Base-by-base conservation (phyloP, 2,797 vertebrate genomes). In the Ibycter americanus region DNA sequence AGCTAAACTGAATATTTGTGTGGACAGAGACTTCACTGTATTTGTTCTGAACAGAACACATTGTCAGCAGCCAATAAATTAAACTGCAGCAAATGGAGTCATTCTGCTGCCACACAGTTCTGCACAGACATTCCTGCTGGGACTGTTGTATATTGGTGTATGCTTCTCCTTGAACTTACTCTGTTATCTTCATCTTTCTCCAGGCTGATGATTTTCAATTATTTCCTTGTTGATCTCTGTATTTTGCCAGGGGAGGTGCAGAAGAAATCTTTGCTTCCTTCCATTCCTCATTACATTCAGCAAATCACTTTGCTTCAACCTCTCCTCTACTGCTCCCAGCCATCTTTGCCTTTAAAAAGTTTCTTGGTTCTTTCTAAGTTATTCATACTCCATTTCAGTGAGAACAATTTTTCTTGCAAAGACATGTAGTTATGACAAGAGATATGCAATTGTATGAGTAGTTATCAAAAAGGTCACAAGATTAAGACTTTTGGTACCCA, bases 51-150 rank as follows among this genome's bases (percentile, higher is more conserved):
- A 74, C n/a, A 76, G 82, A 78, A 65, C 44, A 74, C n/a, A 56
- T 42, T 93, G 88, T 97, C 90, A 90, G 63, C 55, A 87, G 56
- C 56, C 90, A 92, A 67, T 85, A 92, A 95, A 95, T 94, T 84
- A 84, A 83, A 70, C 47, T 27, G 47, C 59, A 95, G 84, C 84
- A 96, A 89, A 95, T 59, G 51, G 86, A 94, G 66, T 67, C 63
- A 79, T 80, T 79, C 63, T 94, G 44, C 63, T 84, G 66, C 77
- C 0, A 0, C 0, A 0, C 27, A 58, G 46, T 32, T 46, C 4
- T 82, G 42, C 47, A n/a, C 58, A 88, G 68, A 47, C 51, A n/a
- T 67, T 95, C 62, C 80, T 93, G 32, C 59, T 77, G 80, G 80
- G 73, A 46, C 59, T 80, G 32, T 65, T 66, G 26, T 71, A 73